Percentiles rank a stretch among this genome's conserved stretches.
Evolutionary conservation across 2,797 vertebrate genomes (phyloP).

Genomic region (Bradypodion ventrale): DNA sequence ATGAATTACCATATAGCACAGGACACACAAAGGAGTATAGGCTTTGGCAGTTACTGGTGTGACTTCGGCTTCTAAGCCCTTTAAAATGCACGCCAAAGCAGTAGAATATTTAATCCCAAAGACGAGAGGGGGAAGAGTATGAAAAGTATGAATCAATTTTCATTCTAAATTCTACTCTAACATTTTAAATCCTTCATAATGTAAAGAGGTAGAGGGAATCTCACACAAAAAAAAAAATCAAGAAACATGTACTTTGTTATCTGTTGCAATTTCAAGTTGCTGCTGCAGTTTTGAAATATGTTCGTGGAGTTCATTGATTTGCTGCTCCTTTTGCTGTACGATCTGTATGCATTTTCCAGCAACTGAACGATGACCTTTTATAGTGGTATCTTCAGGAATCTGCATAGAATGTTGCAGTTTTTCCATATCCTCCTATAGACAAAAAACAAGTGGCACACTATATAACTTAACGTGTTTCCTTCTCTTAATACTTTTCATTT

Average conservation of each 20-base stretch:
- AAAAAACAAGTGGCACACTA: slow-evolving; percentile 40
- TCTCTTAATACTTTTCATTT: slow-evolving; percentile 37
- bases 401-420: slow-evolving; percentile 68
- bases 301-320: slow-evolving; percentile 88
- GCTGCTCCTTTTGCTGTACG: slow-evolving; percentile 89
- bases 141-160: not conserved
- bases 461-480: not conserved
- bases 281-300: slow-evolving; percentile 86
- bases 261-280: slow-evolving; percentile 80
- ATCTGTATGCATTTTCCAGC: slow-evolving; percentile 85
- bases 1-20: too few relatives aligned
- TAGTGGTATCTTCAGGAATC: slow-evolving; percentile 65
- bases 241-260: slow-evolving; percentile 85
- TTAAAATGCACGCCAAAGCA: too few relatives aligned
- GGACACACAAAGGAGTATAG: too few relatives aligned
- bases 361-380: slow-evolving; percentile 78
- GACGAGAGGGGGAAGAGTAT: too few relatives aligned
- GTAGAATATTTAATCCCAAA: too few relatives aligned
- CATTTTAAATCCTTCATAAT: not conserved
- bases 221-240: slow-evolving; percentile 42
- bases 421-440: slow-evolving; percentile 76
- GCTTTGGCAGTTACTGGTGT: too few relatives aligned
- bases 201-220: not conserved
- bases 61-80: too few relatives aligned
- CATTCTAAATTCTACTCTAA: not conserved